Conservation (phyloP, 2,797 vertebrate genomes). For the Pseudomugil gertrudae region DNA sequence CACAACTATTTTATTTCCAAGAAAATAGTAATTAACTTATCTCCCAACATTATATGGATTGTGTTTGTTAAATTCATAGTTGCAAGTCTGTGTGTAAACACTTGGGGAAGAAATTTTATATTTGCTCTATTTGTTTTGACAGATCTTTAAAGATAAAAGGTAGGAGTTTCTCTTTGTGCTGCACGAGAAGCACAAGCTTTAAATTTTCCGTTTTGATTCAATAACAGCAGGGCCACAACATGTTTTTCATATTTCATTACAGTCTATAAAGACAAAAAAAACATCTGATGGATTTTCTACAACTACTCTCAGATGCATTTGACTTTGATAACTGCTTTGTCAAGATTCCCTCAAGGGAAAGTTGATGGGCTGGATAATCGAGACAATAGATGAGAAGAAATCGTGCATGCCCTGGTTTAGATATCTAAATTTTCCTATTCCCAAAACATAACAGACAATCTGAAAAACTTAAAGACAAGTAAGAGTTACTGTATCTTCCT, state of each 20-base stretch:
- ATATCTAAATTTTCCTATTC: not conserved
- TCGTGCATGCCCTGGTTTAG: not conserved
- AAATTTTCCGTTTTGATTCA: slow-evolving; percentile 16
- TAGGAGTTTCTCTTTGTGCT: slow-evolving; percentile 11
- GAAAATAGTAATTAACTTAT: not conserved
- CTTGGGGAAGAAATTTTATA: not conserved
- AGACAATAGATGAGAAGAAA: slow-evolving; percentile 1
- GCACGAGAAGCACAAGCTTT: slow-evolving; percentile 24
- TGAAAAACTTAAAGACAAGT: not conserved
- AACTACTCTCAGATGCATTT: slow-evolving; percentile 9
- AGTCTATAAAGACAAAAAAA: slow-evolving; percentile 1
- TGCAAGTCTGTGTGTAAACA: not conserved
- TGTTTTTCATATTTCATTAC: slow-evolving; percentile 4
- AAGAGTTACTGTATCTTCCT: not conserved
- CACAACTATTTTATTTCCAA: not conserved
- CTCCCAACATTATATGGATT: not conserved
- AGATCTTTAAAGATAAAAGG: slow-evolving; percentile 12
- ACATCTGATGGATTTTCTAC: slow-evolving; percentile 10
- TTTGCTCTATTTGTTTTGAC: slow-evolving; percentile 18
- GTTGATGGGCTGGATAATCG: not conserved
- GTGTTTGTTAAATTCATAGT: not conserved
- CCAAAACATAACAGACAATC: slow-evolving; percentile 4
- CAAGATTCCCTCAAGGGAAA: slow-evolving; percentile 2
- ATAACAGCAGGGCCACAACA: slow-evolving; percentile 6
- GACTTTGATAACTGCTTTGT: slow-evolving; percentile 7